Evolutionary conservation across 2,113 vertebrate species (phyloP), one percentile per base, ranked within the genome.

Genomic region (Cololabis saira): DNA sequence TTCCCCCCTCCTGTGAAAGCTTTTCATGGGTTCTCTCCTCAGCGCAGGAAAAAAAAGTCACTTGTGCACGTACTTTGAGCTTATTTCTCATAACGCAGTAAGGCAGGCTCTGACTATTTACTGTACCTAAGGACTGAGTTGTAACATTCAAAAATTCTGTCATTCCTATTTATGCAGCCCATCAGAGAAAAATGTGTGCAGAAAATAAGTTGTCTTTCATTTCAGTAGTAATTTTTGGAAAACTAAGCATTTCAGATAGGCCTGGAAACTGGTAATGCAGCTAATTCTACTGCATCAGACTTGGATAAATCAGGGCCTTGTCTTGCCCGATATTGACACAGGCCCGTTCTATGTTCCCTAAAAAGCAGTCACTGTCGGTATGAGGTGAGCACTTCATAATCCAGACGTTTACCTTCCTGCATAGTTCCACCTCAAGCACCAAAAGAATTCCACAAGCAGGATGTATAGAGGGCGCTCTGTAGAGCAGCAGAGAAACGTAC

Each of bases 291-390:
- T 53, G 50, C 50, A 42, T 72, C 69, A 58, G 56, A 61, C 49
- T 16, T 40, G 65, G 65, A 84, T 83, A 73, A 87, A 89, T 81
- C 71, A 61, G 65, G 68, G 71, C 75, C 77, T 80, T 89, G 83
- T 86, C 55, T 65, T 49, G 27, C 71, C 40, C 51, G 55, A 62
- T 85, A 76, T 82, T 85, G 74, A 88, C 86, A 87, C 68, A 80
- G 61, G 42, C 60, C 65, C 80, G 74, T 84, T 83, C 78, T 76
- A 54, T 61, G 51, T 57, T 42, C 42, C 70, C 64, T 82, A 27
- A 86, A 89, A 89, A 83, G 83, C 67, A 6, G 61, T 56, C 44
- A 74, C 73, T 78, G 81, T 86, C 51, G 55, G 66, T 58, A 55
- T 18, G 50, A 67, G 55, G 57, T 50, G 61, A 81, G 22, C 48